Evolutionary conservation across 1,140 invertebrate genomes (phyloP).

Genomic region (Drosophila paulistorum): DNA sequence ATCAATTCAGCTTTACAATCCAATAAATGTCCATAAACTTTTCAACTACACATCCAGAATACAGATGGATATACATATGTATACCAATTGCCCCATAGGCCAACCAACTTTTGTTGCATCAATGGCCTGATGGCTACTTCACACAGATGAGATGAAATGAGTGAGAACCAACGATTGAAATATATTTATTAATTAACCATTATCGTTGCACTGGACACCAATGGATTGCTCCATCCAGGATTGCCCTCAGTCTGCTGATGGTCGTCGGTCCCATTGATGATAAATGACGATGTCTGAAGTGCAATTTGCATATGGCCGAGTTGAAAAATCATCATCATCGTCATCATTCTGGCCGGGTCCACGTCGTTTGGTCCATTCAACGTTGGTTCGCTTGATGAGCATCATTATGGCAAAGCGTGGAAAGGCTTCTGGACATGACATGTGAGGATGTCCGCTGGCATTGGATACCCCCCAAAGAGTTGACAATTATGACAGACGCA

Average conservation of each 20-base stretch:
- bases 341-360: conserved; percentile 7
- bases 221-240: conserved; percentile 7
- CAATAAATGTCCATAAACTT: too few relatives aligned
- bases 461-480: conserved; percentile 49
- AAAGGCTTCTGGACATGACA: conserved; percentile 46
- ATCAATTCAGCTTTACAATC: too few relatives aligned
- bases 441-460: conserved; percentile 50
- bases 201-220: conserved; percentile 52
- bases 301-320: conserved; percentile 67
- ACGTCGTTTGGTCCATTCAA: conserved; percentile 50
- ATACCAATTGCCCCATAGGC: not conserved
- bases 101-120: conserved; percentile 10
- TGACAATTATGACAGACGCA: conserved; percentile 77
- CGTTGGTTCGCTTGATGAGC: conserved; percentile 60
- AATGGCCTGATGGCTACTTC: not conserved
- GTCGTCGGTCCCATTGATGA: conserved; percentile 40
- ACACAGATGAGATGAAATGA: not conserved
- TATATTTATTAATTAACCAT: conserved; percentile 81
- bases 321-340: conserved; percentile 24
- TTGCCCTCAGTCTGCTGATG: conserved; percentile 30
- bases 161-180: conserved; percentile 24
- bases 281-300: conserved; percentile 74
- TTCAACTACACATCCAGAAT: not conserved
- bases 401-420: conserved; percentile 70
- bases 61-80: not conserved